Base-by-base conservation (phyloP, 2,113 vertebrate species). In the Cnemophilus loriae region DNA sequence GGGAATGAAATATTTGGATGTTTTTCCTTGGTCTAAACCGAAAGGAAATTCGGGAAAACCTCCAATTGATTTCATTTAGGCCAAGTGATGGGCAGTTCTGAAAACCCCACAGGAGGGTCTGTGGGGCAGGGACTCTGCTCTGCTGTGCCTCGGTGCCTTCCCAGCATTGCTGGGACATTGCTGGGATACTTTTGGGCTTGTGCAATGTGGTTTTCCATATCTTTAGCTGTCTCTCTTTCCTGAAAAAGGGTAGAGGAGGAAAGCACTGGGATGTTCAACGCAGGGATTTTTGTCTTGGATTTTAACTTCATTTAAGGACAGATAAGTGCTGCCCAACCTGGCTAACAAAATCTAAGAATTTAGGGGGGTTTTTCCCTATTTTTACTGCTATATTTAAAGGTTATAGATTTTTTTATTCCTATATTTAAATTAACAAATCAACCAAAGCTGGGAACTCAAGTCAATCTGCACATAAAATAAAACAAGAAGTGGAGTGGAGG, bases 201-300 rank as follows among this genome's bases (percentile, higher is more conserved):
- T 88, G 75, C 67, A 88, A 55, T 41, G 17, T 67, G 35, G 9
- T 90, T 94, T 86, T 64, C 63, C 63, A 41, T 39, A 33, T 47
- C 42, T 92, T 35, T 74, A n/a, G 23, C n/a, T 46, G 12, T 5
- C 50, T 75, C 60, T 49, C 70, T 24, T 35, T 16, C 24, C 60
- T 57, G 35, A 65, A 75, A 42, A 57, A 57, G 42, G 6, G 20
- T 6, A 55, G 52, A 67, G 52, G 6, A 67, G 44, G 52, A 49
- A n/a, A 11, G 35, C 61, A 76, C 44, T 65, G 0, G 0, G 52
- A 35, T 26, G 13, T 41, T 41, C 30, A 42, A 1, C 13, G 13
- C 30, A 65, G 60, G 60, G 50, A 13, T 57, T 85, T 75, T 27
- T 35, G 3, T 30, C 60, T 49, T 75, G 50, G 23, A 49, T 49